Base-by-base conservation (phyloP, 2,113 vertebrate genomes). In the Orcinus orca region DNA sequence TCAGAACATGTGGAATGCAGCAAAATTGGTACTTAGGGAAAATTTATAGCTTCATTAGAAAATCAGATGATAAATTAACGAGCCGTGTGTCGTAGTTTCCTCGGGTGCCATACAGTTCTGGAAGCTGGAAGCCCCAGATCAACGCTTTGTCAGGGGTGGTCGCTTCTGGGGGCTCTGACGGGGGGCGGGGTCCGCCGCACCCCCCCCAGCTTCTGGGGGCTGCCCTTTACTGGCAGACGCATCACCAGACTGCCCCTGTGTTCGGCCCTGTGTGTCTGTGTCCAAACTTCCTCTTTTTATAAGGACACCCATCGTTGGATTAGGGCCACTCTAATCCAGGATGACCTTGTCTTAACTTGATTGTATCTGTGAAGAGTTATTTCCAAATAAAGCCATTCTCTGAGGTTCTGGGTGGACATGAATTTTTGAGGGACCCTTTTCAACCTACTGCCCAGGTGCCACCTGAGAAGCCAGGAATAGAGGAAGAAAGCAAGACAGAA, bases 21-120 rank as follows among this genome's bases (percentile, higher is more conserved):
- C 33, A 18, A 2, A 21, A 2, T 0, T 0, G 50, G 50, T 21
- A 3, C 29, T 33, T 8, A 14, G 53, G 67, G 71, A 21, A 5
- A 25, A 20, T 3, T 41, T 3, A 1, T 33, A 6, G 20, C 44
- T 65, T 55, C 14, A 3, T 10, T 14, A 31, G 53, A 7, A 53
- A 23, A 2, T 12, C 8, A 41, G 65, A 10, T 21, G 31, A 62
- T 53, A 20, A 4, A 29, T 10, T 9, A 21, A 13, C 8, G 76
- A 26, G 53, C 47, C 33, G 36, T 33, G 25, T 67, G 33, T 47
- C 53, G 31, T 5, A 1, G 29, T 62, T 50, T 53, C 76, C 62
- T 55, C 11, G 3, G 36, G 29, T 38, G 5, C 18, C 3, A 18
- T 1, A 23, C 50, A 13, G 50, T 38, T 29, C 9, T 55, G n/a